A percentile compares a stretch with the other conserved stretches of the same genome.
phyloP scores from a whole-genome alignment of 2,888 invertebrate genomes.

The Halocaridina rubra region DNA sequence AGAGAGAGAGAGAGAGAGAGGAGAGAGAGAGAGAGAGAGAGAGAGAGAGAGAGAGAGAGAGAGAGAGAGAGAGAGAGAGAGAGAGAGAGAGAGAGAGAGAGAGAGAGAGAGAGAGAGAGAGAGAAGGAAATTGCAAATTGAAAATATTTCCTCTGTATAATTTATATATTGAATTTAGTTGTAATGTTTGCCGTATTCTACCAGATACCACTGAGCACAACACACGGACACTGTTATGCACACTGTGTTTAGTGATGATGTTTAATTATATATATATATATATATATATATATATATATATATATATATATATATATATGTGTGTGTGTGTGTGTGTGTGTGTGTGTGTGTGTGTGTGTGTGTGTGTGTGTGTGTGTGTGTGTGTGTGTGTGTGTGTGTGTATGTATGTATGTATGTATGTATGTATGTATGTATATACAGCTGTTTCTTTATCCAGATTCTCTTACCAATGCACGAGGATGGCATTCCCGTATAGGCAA shows the following conservation, averaged over 20 bases:
- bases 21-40: too few relatives aligned
- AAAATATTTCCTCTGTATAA: background rate
- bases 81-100: too few relatives aligned
- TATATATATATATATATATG: slow-evolving; percentile 4
- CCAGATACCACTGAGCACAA: too few relatives aligned
- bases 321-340: background rate
- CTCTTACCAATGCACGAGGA: background rate
- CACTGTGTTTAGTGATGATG: too few relatives aligned
- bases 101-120: background rate
- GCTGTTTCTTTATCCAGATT: background rate
- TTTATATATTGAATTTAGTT: too few relatives aligned
- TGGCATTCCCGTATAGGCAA: too few relatives aligned
- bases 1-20: background rate
- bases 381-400: background rate
- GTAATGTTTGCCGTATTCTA: too few relatives aligned
- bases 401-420: background rate
- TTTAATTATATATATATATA: slow-evolving; percentile 5
- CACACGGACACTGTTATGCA: too few relatives aligned
- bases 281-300: slow-evolving; percentile 3
- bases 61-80: background rate
- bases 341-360: background rate
- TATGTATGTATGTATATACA: background rate
- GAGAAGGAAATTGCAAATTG: background rate
- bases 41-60: too few relatives aligned
- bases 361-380: background rate